Evolutionary conservation across 2,113 vertebrate genomes (phyloP), one percentile per base, ranked within the genome.

Genomic region (Tychaedon coryphoeus): DNA sequence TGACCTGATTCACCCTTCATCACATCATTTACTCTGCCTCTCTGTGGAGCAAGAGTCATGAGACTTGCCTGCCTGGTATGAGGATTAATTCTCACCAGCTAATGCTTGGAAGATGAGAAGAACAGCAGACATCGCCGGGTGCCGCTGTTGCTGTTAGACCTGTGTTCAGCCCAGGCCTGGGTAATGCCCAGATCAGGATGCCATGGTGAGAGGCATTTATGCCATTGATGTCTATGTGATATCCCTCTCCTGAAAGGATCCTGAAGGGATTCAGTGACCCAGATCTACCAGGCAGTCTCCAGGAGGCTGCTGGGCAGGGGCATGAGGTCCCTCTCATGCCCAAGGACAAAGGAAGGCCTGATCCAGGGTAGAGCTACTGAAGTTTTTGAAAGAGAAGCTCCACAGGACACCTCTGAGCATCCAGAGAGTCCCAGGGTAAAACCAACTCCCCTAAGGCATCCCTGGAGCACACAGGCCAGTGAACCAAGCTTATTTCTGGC

Each of bases 1-100:
- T 91, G 91, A 87, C 95, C 88, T 87, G 83, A 81, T 86, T 96
- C 91, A 91, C 70, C 80, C 60, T 73, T 87, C 86, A 60, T 64
- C 72, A 60, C 70, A 50, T 78, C 70, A 78, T 82, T 90, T 80
- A 58, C 66, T 84, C 64, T 77, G 75, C n/a, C 86, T 71, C 24
- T 91, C 83, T 84, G 31, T 34, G 19, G 19, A 91, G 73, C 0
- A 2, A 89, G 70, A 56, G 36, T 85, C 82, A 91, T 67, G 57
- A 90, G 84, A 92, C 84, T 65, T 2, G 31, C 42, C 74, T 88
- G 67, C 79, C 43, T 62, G 85, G 82, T 71, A 86, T 73, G 89
- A 67, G 70, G 72, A 92, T 88, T 84, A 88, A 94, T 74, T 89
- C 86, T 40, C 23, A 64, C 28, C 54, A 76, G 31, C 53, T 86